Base-by-base conservation (phyloP, 1,140 invertebrate genomes). In the Belonocnema kinseyi region DNA sequence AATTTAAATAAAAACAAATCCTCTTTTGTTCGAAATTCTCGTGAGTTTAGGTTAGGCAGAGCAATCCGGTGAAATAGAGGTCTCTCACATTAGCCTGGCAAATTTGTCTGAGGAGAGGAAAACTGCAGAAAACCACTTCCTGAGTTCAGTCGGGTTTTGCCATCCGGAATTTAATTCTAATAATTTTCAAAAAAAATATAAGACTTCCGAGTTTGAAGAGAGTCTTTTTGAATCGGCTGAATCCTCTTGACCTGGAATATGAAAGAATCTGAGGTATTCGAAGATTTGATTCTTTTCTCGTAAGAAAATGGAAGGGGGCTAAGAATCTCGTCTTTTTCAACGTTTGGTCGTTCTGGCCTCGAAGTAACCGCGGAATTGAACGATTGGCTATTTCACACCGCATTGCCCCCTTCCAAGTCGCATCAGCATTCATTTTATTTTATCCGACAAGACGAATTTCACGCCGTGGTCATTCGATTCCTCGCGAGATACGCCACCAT, bases 371-470 rank as follows among this genome's bases (percentile, higher is more conserved):
- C 61, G 61, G 61, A 66, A 66, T 77, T 78, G 74, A 79, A 19
- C 80, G 77, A 81, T 83, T 83, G 79, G 82, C 77, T 83, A 83
- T 83, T 83, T 83, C 82, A 83, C 82, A 83, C 82, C 79, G 74
- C 82, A 80, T 83, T 83, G 79, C 79, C 80, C 77, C 76, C 77
- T 79, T 80, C 78, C 76, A 75, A 80, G 76, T 73, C 21, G 50
- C 74, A 78, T 40, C 77, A 75, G 74, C 77, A 77, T 78, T 81
- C 77, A 78, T 71, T 81, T 75, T 75, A 78, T 81, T 84, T 82
- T 79, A 77, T 74, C 80, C 58, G 76, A 74, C 74, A 56, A 26
- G 58, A 70, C 72, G 77, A 82, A 66, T 83, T 82, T 83, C 71
- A 78, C 78, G 78, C 61, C 61, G 14, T 46, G 80, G 78, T 76